Evolutionary conservation across 2,797 vertebrate species (phyloP).

Genomic region (Sitta carolinensis): DNA sequence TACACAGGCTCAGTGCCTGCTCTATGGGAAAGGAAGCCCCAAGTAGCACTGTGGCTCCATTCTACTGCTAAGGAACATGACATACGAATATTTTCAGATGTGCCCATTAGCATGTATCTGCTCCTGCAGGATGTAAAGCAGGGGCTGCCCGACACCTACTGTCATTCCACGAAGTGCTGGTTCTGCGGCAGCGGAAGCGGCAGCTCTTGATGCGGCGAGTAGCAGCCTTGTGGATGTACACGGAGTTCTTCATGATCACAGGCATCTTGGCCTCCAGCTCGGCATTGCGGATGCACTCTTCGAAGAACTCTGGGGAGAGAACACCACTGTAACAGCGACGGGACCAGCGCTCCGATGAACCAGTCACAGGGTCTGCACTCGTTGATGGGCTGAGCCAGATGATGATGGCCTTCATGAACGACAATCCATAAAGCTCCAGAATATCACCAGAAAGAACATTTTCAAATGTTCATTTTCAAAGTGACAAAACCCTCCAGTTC

Average conservation of each 20-base stretch:
- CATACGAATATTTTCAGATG: neutral
- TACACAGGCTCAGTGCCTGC: neutral
- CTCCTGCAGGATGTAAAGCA: accelerated
- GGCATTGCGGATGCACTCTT: conserved; percentile 94
- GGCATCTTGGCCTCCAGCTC: conserved; percentile 97
- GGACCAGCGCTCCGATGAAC: neutral
- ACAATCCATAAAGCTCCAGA: neutral
- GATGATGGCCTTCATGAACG: neutral
- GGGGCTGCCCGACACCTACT: conserved; percentile 35
- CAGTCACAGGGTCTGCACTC: neutral
- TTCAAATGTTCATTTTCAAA: neutral
- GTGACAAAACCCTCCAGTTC: neutral
- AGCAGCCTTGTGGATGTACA: conserved; percentile 94
- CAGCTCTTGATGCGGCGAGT: conserved; percentile 96
- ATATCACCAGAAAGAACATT: neutral
- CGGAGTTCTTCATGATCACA: conserved; percentile 96
- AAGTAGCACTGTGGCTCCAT: neutral
- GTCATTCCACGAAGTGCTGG: conserved; percentile 82
- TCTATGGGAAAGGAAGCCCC: neutral
- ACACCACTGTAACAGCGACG: neutral
- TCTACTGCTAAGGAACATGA: neutral
- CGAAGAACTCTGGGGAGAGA: conserved; percentile 86
- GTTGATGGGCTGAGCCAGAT: neutral
- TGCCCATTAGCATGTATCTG: neutral
- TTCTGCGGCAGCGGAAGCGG: conserved; percentile 86